A percentile compares a stretch with the other conserved stretches of the same genome.
These are phyloP conservation scores for Nomada lathburiana DNA, from an alignment of 2,888 invertebrate genomes.

Conservation along the genomic window DNA sequence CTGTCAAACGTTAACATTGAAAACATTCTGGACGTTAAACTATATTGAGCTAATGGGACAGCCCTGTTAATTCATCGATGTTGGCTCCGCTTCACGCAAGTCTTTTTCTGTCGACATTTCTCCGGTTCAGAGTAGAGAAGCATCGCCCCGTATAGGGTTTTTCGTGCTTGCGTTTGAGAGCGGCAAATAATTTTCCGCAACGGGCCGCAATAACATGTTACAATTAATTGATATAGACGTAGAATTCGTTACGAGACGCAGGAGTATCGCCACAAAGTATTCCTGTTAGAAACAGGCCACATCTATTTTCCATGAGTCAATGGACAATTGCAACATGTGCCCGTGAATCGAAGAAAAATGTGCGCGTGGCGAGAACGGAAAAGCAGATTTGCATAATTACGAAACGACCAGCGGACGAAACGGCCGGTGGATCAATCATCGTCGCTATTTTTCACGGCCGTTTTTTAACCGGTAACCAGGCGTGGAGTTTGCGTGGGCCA, in stretches of 20 bases:
- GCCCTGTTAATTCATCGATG: slow-evolving; percentile 27
- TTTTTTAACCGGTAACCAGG: slow-evolving; percentile 54
- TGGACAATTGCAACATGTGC: slow-evolving; percentile 19
- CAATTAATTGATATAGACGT: too few species aligned
- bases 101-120: too few species aligned
- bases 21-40: neutral
- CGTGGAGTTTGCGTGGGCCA: slow-evolving; percentile 64
- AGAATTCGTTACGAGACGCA: too few species aligned
- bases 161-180: neutral
- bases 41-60: neutral
- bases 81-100: neutral
- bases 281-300: too few species aligned
- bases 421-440: slow-evolving; percentile 75
- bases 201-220: too few species aligned
- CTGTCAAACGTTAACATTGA: neutral
- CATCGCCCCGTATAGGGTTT: neutral
- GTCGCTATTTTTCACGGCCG: slow-evolving; percentile 71
- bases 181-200: too few species aligned
- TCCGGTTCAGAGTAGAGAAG: too few species aligned
- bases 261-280: too few species aligned
- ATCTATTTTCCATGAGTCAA: too few species aligned
- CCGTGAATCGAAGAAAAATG: slow-evolving; percentile 52
- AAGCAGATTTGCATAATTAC: slow-evolving; percentile 78
- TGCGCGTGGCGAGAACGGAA: slow-evolving; percentile 43
- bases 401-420: slow-evolving; percentile 67